Evolutionary conservation across 2,113 vertebrate species (phyloP).

Genomic region (Okapia johnstoni): DNA sequence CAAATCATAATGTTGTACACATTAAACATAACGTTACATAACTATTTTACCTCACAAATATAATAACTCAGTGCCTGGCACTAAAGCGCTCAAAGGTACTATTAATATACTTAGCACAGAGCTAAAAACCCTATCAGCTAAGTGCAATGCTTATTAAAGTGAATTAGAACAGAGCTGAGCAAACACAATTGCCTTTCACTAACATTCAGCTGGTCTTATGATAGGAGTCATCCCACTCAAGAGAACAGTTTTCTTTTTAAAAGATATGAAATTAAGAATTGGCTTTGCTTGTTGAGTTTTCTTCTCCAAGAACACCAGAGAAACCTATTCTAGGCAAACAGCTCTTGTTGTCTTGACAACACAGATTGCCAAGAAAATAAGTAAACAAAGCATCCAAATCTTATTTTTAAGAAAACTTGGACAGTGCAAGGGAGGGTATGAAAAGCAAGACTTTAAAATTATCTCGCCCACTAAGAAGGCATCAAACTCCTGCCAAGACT

Average conservation of each 20-base stretch:
- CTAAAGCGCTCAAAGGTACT: not conserved
- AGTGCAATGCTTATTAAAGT: not conserved
- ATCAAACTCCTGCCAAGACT: not conserved
- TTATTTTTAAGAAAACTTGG: conserved; percentile 56
- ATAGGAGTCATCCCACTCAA: not conserved
- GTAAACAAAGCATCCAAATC: conserved; percentile 44
- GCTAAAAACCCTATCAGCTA: not conserved
- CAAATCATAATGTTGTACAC: not conserved
- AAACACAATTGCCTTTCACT: not conserved
- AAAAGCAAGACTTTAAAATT: conserved; percentile 13
- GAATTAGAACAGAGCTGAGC: conserved; percentile 24
- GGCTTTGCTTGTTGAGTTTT: conserved; percentile 2
- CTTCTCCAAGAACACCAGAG: not conserved
- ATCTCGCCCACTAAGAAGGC: not conserved
- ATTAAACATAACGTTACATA: not conserved
- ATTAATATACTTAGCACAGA: conserved; percentile 1
- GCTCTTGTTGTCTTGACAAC: conserved; percentile 66
- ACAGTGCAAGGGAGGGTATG: not conserved
- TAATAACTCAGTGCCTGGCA: not conserved
- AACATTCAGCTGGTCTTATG: not conserved
- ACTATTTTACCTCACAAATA: not conserved
- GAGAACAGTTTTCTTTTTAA: conserved; percentile 17
- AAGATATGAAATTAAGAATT: conserved; percentile 5
- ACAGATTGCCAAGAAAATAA: conserved; percentile 60
- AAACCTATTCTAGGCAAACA: conserved; percentile 46